Evolutionary conservation across 2,113 vertebrate species (phyloP).

Genomic region (Sorex fumeus): DNA sequence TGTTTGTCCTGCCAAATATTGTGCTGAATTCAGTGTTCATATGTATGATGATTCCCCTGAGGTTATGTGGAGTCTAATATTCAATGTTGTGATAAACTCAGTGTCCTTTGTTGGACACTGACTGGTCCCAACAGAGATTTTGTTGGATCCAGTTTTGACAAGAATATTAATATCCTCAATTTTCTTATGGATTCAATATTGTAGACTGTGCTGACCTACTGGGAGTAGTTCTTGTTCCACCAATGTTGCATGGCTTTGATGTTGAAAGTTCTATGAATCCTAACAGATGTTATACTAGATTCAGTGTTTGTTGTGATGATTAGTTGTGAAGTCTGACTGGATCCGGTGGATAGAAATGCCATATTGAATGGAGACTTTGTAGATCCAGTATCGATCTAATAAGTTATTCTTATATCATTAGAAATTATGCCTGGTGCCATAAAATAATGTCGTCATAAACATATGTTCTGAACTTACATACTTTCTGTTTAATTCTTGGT

Average conservation of each 20-base stretch:
- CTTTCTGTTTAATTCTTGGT: neutral
- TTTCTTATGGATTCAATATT: too few relatives aligned
- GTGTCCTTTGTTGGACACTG: neutral
- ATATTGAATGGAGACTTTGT: accelerated
- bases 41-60: accelerated
- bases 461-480: neutral
- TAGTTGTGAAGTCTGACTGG: neutral
- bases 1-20: too few relatives aligned
- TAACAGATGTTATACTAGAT: neutral
- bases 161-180: neutral
- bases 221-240: neutral
- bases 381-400: too few relatives aligned
- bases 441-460: neutral
- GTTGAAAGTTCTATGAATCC: neutral
- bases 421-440: neutral
- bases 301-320: accelerated
- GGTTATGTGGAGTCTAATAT: accelerated
- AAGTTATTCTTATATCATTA: neutral
- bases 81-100: neutral
- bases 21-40: accelerated
- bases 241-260: neutral
- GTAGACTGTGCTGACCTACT: neutral
- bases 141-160: neutral
- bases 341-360: neutral
- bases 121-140: accelerated